A percentile compares a stretch with the other conserved stretches of the same genome.
phyloP scores from a whole-genome alignment of 2,888 invertebrate species.

The Cinara cedri region DNA sequence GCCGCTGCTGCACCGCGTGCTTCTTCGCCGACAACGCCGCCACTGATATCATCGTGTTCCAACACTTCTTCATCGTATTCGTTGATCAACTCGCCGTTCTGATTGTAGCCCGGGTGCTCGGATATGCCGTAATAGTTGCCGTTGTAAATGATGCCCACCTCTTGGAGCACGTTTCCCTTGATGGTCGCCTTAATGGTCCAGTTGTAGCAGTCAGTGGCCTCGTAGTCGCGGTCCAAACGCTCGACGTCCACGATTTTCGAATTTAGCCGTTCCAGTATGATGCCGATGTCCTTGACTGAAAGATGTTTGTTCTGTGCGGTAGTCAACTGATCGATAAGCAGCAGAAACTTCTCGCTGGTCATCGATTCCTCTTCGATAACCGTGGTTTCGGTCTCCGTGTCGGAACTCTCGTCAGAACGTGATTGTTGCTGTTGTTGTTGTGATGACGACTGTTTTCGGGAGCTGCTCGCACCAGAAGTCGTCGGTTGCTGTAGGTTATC shows the following conservation, averaged over 20 bases:
- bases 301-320: constrained; percentile 90
- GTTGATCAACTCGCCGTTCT: constrained; percentile 24
- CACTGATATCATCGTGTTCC: constrained; percentile 4
- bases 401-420: constrained; percentile 64
- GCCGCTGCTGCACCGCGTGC: neutral
- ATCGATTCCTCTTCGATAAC: constrained; percentile 89
- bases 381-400: constrained; percentile 89
- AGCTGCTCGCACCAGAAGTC: constrained; percentile 19
- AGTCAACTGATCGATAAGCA: constrained; percentile 90
- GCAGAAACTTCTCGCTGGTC: constrained; percentile 88
- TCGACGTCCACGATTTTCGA: constrained; percentile 94
- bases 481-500: constrained; percentile 61
- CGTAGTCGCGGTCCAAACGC: constrained; percentile 87
- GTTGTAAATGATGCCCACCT: constrained; percentile 92
- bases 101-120: constrained; percentile 85
- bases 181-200: constrained; percentile 97
- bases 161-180: constrained; percentile 86
- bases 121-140: constrained; percentile 94
- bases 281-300: constrained; percentile 93
- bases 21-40: neutral
- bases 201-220: constrained; percentile 92
- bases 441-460: constrained; percentile 61
- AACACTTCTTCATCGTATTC: constrained; percentile 26
- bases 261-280: constrained; percentile 88
- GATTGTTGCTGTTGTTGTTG: constrained; percentile 62